phyloP scores from a whole-genome alignment of 2,888 invertebrate species.

The Nymphalis c-album region DNA sequence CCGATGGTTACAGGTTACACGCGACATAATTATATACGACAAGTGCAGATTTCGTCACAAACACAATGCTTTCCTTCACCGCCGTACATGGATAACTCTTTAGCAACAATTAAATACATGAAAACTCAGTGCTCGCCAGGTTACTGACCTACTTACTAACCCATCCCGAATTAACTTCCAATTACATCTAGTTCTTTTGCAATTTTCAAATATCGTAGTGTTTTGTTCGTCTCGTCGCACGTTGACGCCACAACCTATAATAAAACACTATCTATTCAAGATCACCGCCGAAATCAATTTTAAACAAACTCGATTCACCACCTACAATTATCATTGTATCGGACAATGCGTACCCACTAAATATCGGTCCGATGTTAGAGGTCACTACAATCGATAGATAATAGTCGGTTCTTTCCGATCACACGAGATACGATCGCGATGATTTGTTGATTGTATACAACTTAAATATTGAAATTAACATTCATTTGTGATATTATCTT shows the following conservation, averaged over 20 bases:
- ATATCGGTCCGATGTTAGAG: slow-evolving; percentile 70
- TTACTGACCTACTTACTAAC: no score
- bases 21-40: no score
- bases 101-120: no score
- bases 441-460: slow-evolving; percentile 77
- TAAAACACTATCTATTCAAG: slow-evolving; percentile 65
- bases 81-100: no score
- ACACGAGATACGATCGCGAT: slow-evolving; percentile 75
- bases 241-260: slow-evolving; percentile 54
- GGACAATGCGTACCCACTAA: slow-evolving; percentile 67
- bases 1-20: no score
- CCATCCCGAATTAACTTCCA: no score
- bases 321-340: slow-evolving; percentile 75
- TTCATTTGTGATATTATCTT: slow-evolving; percentile 66
- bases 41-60: no score
- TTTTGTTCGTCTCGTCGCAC: slow-evolving; percentile 15
- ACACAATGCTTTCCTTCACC: no score
- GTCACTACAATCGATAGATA: slow-evolving; percentile 67
- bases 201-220: no score
- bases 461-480: slow-evolving; percentile 79
- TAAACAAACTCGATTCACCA: slow-evolving; percentile 78
- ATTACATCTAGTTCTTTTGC: no score
- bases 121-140: no score
- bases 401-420: slow-evolving; percentile 72
- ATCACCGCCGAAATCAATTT: slow-evolving; percentile 79